These are phyloP conservation scores for Epistrophe eligans DNA, from an alignment of 2,888 invertebrate species.

Conservation along the genomic window DNA sequence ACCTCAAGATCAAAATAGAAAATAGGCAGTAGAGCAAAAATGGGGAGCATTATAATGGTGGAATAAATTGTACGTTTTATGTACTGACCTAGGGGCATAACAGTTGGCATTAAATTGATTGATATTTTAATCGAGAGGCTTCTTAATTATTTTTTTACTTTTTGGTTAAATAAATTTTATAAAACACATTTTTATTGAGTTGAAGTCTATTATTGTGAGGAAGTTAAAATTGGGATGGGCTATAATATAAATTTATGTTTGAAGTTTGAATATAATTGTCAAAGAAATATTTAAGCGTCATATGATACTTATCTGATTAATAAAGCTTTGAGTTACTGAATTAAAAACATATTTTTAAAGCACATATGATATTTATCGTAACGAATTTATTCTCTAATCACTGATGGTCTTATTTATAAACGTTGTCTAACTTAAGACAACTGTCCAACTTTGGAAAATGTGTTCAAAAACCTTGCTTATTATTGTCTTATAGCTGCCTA, in stretches of 20 bases:
- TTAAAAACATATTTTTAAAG: no score
- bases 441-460: no score
- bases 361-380: no score
- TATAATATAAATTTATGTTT: neutral
- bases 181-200: neutral
- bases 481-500: no score
- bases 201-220: neutral
- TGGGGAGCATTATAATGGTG: neutral
- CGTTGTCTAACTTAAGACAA: no score
- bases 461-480: no score
- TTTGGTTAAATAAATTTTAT: no score
- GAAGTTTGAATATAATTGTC: neutral
- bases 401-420: no score
- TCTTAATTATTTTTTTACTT: no score
- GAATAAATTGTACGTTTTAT: constrained; percentile 7
- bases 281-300: neutral
- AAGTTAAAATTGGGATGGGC: neutral
- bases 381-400: no score
- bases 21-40: neutral
- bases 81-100: constrained; percentile 29
- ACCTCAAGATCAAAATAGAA: constrained; percentile 44
- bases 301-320: neutral
- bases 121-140: neutral
- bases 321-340: neutral
- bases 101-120: constrained; percentile 11